Conservation (phyloP, 2,888 invertebrate species). For the Augochlorella aurata region DNA sequence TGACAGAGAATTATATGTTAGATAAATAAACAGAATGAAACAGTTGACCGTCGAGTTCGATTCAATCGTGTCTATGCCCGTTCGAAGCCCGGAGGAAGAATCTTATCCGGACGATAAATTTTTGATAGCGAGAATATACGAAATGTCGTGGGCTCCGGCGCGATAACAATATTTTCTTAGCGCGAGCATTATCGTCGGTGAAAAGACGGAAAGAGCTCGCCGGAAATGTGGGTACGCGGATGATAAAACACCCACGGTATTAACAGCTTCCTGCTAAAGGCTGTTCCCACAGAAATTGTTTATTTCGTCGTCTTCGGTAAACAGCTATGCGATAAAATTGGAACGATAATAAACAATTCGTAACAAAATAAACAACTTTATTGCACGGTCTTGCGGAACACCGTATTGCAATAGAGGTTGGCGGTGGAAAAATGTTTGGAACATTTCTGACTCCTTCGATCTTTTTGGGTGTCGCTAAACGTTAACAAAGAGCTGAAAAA, state of each 20-base stretch:
- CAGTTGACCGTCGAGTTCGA: not conserved
- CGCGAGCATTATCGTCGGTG: conserved; percentile 14
- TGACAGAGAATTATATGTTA: conserved; percentile 65
- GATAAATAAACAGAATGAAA: conserved; percentile 57
- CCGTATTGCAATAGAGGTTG: not conserved
- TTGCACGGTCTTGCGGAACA: not conserved
- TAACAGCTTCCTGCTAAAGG: not conserved
- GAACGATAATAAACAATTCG: not conserved
- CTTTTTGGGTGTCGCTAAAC: too few relatives aligned
- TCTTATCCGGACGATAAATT: conserved; percentile 30
- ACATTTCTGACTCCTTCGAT: too few relatives aligned
- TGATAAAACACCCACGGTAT: conserved; percentile 23
- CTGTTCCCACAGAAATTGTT: not conserved
- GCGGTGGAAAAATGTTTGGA: too few relatives aligned
- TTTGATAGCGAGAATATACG: conserved; percentile 21
- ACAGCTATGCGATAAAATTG: not conserved
- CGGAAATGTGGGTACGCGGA: conserved; percentile 24
- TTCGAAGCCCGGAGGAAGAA: not conserved
- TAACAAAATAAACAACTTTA: not conserved
- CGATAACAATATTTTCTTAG: conserved; percentile 46
- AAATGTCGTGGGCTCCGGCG: conserved; percentile 4
- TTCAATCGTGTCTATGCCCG: not conserved
- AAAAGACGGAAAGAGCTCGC: conserved; percentile 29
- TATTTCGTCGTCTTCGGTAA: not conserved
- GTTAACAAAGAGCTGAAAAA: too few relatives aligned